Evolutionary conservation across 2,888 invertebrate species (phyloP).

Genomic region (Penaeus monodon): DNA sequence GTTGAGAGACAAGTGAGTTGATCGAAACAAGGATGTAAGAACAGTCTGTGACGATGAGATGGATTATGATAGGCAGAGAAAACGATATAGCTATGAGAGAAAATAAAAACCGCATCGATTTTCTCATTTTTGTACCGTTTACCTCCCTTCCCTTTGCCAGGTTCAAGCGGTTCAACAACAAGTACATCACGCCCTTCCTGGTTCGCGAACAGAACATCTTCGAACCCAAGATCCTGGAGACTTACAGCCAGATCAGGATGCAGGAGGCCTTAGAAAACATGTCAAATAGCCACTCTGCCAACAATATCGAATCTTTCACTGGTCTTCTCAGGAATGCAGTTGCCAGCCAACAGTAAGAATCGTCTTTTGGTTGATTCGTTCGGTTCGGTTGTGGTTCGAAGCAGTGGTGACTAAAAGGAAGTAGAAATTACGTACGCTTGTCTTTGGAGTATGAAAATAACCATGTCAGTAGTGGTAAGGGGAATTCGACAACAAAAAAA

Average conservation of each 20-base stretch:
- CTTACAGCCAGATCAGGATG: slow-evolving; percentile 93
- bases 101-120: background rate
- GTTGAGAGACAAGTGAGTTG: slow-evolving; percentile 82
- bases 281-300: slow-evolving; percentile 85
- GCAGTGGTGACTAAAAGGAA: too few species aligned
- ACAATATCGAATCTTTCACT: slow-evolving; percentile 68
- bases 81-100: too few species aligned
- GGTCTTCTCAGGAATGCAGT: slow-evolving; percentile 54
- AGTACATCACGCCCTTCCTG: slow-evolving; percentile 89
- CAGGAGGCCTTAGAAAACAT: slow-evolving; percentile 93
- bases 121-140: background rate
- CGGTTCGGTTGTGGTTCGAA: too few species aligned
- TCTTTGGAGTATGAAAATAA: too few species aligned
- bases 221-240: slow-evolving; percentile 93
- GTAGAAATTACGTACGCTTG: too few species aligned
- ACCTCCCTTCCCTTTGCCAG: slow-evolving; percentile 69
- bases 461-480: too few species aligned
- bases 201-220: slow-evolving; percentile 88
- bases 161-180: slow-evolving; percentile 94
- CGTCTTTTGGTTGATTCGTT: background rate
- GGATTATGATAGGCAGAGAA: too few species aligned
- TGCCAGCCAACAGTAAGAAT: slow-evolving; percentile 36
- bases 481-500: background rate
- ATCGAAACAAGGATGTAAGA: background rate
- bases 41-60: background rate